Percentiles rank a stretch among this genome's conserved stretches.
Evolutionary conservation across 2,113 vertebrate genomes (phyloP).

Genomic region (Emydocephalus ijimae): DNA sequence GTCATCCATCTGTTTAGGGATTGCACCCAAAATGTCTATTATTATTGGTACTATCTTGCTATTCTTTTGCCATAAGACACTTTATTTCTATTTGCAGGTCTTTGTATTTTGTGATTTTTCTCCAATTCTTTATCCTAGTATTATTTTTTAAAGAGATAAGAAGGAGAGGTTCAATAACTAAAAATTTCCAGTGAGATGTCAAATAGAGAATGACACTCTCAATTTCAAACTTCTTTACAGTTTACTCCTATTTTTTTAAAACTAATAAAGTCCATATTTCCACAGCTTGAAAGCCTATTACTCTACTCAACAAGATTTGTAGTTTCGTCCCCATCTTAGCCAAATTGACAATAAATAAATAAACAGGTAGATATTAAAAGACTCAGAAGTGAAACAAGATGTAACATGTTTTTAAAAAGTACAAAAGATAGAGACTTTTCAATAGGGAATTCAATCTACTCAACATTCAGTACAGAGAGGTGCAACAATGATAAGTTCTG

Average conservation of each 20-base stretch:
- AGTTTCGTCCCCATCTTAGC: conserved; percentile 24
- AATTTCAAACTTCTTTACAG: conserved; percentile 35
- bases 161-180: conserved; percentile 3
- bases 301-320: conserved; percentile 10
- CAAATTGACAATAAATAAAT: conserved; percentile 8
- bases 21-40: not conserved
- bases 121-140: not conserved
- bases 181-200: conserved; percentile 21
- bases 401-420: not conserved
- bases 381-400: not conserved
- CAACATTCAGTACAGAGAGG: not conserved
- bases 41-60: not conserved
- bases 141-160: not conserved
- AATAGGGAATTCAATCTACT: not conserved
- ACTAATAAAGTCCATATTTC: not conserved
- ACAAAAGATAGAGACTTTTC: not conserved
- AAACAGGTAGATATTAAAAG: not conserved
- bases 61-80: not conserved
- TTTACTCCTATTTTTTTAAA: conserved; percentile 1
- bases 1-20: not conserved
- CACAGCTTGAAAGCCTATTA: not conserved
- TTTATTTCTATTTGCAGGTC: not conserved
- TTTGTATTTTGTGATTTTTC: not conserved
- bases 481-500: not conserved
- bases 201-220: conserved; percentile 16